phyloP scores from a whole-genome alignment of 2,888 invertebrate genomes.

The Choreutis nemorana region DNA sequence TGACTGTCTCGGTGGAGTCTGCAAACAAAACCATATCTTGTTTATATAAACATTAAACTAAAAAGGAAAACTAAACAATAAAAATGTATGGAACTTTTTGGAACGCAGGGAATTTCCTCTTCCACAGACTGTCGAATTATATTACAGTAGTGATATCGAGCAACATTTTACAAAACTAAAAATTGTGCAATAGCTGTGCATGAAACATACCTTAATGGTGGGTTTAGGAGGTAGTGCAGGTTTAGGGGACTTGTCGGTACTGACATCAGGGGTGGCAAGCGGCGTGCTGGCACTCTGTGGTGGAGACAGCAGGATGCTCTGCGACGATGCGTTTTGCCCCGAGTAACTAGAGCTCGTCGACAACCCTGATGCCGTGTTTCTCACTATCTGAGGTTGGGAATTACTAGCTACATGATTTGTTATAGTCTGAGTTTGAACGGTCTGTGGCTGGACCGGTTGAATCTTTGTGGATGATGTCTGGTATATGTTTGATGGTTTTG shows the following conservation, averaged over 20 bases:
- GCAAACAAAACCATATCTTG: slow-evolving; percentile 17
- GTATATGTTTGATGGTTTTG: slow-evolving; percentile 78
- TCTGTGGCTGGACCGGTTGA: slow-evolving; percentile 82
- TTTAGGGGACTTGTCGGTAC: slow-evolving; percentile 68
- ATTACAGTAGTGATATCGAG: no score
- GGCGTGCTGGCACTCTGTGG: slow-evolving; percentile 71
- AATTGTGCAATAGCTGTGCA: no score
- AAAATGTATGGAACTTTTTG: no score
- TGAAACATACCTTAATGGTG: slow-evolving; percentile 60
- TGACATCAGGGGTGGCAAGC: slow-evolving; percentile 60
- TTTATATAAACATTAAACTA: background rate
- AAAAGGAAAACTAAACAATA: no score
- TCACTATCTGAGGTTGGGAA: slow-evolving; percentile 61
- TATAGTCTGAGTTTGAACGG: slow-evolving; percentile 61
- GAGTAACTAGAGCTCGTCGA: slow-evolving; percentile 49
- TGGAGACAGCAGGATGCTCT: slow-evolving; percentile 62
- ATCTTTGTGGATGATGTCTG: slow-evolving; percentile 84
- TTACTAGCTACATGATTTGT: slow-evolving; percentile 55
- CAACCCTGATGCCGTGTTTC: slow-evolving; percentile 57
- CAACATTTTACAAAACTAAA: no score
- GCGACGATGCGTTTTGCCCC: slow-evolving; percentile 44
- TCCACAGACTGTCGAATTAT: no score
- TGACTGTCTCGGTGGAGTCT: slow-evolving; percentile 63
- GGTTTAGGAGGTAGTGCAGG: slow-evolving; percentile 89
- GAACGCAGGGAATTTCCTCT: no score